A percentile compares a stretch with the other conserved stretches of the same genome.
Conservation (phyloP, 2,888 invertebrate species). For the Chrysina gloriosa region DNA sequence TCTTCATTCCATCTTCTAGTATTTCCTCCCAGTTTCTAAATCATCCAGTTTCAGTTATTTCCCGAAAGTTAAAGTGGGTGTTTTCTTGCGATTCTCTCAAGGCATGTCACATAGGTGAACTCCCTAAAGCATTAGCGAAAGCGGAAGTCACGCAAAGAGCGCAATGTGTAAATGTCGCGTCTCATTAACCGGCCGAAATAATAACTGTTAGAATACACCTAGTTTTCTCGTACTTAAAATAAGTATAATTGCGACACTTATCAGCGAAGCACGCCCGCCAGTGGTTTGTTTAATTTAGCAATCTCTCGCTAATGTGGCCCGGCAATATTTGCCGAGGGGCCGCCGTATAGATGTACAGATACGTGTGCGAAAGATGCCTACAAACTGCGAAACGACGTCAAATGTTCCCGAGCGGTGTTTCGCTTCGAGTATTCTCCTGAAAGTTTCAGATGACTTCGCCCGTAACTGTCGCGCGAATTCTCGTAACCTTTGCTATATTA, state of each 20-base stretch:
- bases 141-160: neutral
- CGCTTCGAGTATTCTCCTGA: slow-evolving; percentile 46
- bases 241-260: slow-evolving; percentile 57
- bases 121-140: neutral
- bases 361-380: slow-evolving; percentile 50
- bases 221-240: slow-evolving; percentile 53
- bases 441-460: slow-evolving; percentile 51
- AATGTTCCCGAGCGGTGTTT: slow-evolving; percentile 48
- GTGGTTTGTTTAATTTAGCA: slow-evolving; percentile 62
- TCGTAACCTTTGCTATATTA: slow-evolving; percentile 39
- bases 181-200: slow-evolving; percentile 38
- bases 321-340: slow-evolving; percentile 58
- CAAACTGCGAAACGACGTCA: slow-evolving; percentile 47
- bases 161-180: slow-evolving; percentile 14
- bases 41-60: too few species aligned
- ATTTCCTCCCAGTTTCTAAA: too few species aligned
- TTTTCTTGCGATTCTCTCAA: too few species aligned
- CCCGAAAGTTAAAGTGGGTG: too few species aligned
- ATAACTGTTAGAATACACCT: slow-evolving; percentile 48
- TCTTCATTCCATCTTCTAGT: too few species aligned
- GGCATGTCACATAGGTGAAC: too few species aligned
- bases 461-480: slow-evolving; percentile 47
- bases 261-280: slow-evolving; percentile 55
- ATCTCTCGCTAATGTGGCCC: slow-evolving; percentile 57
- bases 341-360: slow-evolving; percentile 49